phyloP scores from a whole-genome alignment of 2,113 vertebrate genomes.

The Camelus dromedarius region DNA sequence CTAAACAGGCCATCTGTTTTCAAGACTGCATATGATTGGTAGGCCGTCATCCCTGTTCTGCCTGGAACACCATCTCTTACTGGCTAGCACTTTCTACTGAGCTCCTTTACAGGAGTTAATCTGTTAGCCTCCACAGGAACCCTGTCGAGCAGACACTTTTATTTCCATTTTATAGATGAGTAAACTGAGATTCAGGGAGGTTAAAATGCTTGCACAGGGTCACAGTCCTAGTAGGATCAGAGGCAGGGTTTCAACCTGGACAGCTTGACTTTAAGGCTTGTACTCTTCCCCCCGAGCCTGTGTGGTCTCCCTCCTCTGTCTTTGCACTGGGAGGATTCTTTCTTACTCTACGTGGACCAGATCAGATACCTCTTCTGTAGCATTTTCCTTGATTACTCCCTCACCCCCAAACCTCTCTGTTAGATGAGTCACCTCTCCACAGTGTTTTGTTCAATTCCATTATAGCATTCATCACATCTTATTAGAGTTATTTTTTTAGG shows the following conservation, averaged over 20 bases:
- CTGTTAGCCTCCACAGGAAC: background rate
- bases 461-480: background rate
- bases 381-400: background rate
- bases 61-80: background rate
- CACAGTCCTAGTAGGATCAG: background rate
- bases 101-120: background rate
- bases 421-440: background rate
- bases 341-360: background rate
- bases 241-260: background rate
- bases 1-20: background rate
- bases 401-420: background rate
- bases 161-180: background rate
- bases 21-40: background rate
- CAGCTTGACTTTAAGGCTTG: background rate
- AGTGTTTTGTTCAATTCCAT: background rate
- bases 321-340: background rate
- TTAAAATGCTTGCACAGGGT: background rate
- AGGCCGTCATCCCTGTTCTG: background rate
- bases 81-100: background rate
- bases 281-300: rapidly evolving
- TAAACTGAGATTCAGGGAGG: background rate
- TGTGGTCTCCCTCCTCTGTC: background rate
- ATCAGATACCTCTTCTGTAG: background rate
- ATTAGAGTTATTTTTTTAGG: background rate
- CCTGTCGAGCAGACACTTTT: background rate